Percentiles rank a stretch among this genome's conserved stretches.
Evolutionary conservation across 2,113 vertebrate species (phyloP).

Genomic region (Sander vitreus): DNA sequence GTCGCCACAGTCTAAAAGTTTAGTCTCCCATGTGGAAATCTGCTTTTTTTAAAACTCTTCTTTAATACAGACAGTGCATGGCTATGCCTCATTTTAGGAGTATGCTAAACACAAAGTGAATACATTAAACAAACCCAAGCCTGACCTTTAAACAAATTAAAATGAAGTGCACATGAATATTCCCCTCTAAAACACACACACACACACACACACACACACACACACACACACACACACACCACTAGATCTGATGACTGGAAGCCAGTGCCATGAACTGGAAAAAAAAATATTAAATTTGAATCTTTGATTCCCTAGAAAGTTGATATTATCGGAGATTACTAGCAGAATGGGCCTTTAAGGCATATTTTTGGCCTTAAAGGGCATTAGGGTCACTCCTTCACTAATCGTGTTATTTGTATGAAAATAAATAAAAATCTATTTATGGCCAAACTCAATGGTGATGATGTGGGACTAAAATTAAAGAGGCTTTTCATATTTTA

Average conservation of each 20-base stretch:
- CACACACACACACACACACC: not conserved
- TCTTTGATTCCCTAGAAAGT: too few relatives aligned
- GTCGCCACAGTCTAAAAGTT: not conserved
- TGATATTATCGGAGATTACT: conserved; percentile 44
- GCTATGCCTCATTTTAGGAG: conserved; percentile 15
- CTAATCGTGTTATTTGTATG: not conserved
- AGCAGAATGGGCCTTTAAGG: conserved; percentile 8
- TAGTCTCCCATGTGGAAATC: not conserved
- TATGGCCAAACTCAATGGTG: not conserved
- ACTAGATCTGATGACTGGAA: conserved; percentile 24
- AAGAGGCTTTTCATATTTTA: not conserved
- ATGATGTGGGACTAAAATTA: not conserved
- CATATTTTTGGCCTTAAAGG: conserved; percentile 5
- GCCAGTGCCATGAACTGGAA: not conserved
- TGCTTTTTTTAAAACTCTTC: not conserved
- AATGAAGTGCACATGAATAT: not conserved
- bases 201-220: not conserved
- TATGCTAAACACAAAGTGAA: conserved; percentile 17
- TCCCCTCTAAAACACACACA: not conserved
- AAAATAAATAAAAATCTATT: not conserved
- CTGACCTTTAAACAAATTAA: conserved; percentile 7
- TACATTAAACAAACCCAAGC: conserved; percentile 28
- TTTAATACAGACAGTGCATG: not conserved
- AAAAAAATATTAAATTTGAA: conserved; percentile 4
- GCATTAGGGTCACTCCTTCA: conserved; percentile 5